Conservation (phyloP, 92 coral and sea anemone species). For the Epizoanthus stellaris region DNA sequence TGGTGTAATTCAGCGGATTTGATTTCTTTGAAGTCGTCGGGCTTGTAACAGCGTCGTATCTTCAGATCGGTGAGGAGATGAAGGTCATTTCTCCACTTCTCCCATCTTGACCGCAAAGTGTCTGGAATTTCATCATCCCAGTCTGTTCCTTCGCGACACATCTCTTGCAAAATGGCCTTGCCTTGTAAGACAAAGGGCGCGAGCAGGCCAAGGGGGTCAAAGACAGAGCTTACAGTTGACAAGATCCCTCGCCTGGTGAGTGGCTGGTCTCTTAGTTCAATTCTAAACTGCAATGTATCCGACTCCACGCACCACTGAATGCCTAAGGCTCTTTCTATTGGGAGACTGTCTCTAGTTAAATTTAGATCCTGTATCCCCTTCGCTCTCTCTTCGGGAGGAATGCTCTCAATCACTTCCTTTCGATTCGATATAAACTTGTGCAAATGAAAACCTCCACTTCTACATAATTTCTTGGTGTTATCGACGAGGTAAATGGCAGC, state of each 20-base stretch:
- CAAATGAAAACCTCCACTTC: no score
- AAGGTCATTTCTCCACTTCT: not conserved
- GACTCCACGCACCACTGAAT: not conserved
- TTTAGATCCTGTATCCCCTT: not conserved
- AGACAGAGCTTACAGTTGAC: slow-evolving; percentile 9
- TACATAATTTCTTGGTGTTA: no score
- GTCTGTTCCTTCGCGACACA: not conserved
- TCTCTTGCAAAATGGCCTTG: not conserved
- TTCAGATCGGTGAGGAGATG: not conserved
- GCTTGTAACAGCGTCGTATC: slow-evolving; percentile 3
- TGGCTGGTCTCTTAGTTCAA: not conserved
- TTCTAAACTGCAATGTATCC: not conserved
- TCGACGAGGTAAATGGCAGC: no score
- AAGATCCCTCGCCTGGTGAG: slow-evolving; percentile 2
- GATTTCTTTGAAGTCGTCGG: slow-evolving; percentile 7
- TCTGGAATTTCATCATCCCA: slow-evolving; percentile 16
- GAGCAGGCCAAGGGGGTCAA: slow-evolving; percentile 6
- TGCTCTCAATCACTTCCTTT: not conserved
- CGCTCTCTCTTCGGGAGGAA: not conserved
- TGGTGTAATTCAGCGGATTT: not conserved
- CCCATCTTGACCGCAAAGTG: not conserved
- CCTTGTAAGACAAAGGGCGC: slow-evolving; percentile 5
- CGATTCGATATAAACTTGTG: no score
- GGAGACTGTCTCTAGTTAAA: not conserved
- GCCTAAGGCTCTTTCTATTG: not conserved